Evolutionary conservation across 2,888 invertebrate genomes (phyloP).

Genomic region (Calephelis perditalis): DNA sequence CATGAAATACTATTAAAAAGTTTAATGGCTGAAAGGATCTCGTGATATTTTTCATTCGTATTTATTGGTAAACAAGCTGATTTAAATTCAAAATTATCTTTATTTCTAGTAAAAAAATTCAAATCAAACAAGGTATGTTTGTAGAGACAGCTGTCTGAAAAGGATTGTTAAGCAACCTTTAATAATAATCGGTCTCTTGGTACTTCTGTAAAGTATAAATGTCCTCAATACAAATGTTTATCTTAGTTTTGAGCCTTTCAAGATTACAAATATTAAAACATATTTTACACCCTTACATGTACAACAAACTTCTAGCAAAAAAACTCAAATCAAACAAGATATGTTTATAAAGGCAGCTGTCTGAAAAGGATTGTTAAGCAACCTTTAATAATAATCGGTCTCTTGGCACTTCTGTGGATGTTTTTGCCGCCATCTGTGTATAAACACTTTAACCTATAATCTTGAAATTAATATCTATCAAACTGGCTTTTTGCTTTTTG

Average conservation of each 20-base stretch:
- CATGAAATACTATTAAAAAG: neutral
- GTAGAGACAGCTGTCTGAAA: constrained; percentile 69
- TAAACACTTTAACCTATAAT: constrained; percentile 61
- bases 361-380: constrained; percentile 58
- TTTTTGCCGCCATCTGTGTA: constrained; percentile 68
- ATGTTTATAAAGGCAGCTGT: constrained; percentile 70
- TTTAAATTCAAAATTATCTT: too few relatives aligned
- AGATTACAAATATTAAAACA: too few relatives aligned
- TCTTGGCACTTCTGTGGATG: constrained; percentile 34
- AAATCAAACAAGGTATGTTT: constrained; percentile 37
- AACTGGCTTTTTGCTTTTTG: constrained; percentile 43
- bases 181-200: constrained; percentile 56
- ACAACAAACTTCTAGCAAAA: constrained; percentile 4
- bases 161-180: constrained; percentile 60
- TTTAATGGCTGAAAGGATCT: too few relatives aligned
- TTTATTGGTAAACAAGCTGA: too few relatives aligned
- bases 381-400: constrained; percentile 66
- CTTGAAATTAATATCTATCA: constrained; percentile 75
- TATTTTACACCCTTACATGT: neutral
- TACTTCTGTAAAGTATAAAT: neutral
- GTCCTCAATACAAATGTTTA: too few relatives aligned
- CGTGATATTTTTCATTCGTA: too few relatives aligned
- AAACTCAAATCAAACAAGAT: constrained; percentile 12
- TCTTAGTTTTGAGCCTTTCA: too few relatives aligned
- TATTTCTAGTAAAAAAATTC: neutral